Evolutionary conservation across 2,888 invertebrate genomes (phyloP), one percentile per base, ranked within the genome.

Genomic region (Pseudococcus jackbeardsleyi): DNA sequence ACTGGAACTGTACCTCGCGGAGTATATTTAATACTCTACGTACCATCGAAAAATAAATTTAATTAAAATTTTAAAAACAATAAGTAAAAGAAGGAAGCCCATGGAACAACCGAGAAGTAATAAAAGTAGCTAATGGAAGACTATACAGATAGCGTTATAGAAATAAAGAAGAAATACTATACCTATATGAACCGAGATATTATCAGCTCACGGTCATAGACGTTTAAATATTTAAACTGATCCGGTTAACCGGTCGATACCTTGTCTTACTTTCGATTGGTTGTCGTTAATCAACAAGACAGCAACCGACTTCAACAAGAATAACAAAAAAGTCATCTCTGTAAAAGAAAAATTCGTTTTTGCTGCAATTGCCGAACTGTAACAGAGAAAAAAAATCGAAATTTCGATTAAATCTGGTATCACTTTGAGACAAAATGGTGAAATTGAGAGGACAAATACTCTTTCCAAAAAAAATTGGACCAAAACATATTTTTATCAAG

Each of bases 201-300:
- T 33, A 77, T 77, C 77, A 39, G 77, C 77, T 77, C 77, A 39
- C 77, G 77, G 77, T 39, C 77, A 77, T 77, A 77, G 77, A 77
- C 77, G 77, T 33, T 77, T 77, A 77, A 77, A 77, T 77, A 77
- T 39, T 77, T 33, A 77, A 77, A 77, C 77, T 33, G 77, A 77
- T 77, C 77, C 77, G 77, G 77, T 77, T 77, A 77, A 39, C 33
- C 77, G 77, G 77, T 77, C 77, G 77, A 33, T 77, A 39, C 77
- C 77, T 77, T 77, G 77, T 77, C 77, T 77, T 77, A 77, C 77
- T 77, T 77, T 77, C 77, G 77, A 77, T 77, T 77, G 77, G 77
- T 39, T 39, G 77, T 77, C 77, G 39, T 77, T 77, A 77, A 77
- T 77, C 77, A 77, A 77, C 77, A 17, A 77, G 77, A 77, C 26